These are phyloP conservation scores for Erannis defoliaria DNA, from an alignment of 2,888 invertebrate species.

Conservation along the genomic window DNA sequence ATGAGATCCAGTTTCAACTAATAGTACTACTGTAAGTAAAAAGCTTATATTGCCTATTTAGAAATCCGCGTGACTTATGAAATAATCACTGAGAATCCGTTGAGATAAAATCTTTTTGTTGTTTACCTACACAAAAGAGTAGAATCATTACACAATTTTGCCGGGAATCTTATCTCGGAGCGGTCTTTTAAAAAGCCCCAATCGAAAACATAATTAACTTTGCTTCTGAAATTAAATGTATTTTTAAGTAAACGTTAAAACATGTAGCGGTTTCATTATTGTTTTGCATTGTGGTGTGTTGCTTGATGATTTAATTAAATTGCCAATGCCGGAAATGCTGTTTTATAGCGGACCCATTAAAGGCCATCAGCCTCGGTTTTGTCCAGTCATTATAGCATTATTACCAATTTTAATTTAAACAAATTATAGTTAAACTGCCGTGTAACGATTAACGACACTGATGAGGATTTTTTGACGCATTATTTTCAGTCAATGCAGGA, in stretches of 20 bases:
- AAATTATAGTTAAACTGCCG: conserved; percentile 17
- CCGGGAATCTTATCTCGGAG: conserved; percentile 55
- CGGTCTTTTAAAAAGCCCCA: conserved; percentile 52
- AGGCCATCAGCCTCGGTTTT: conserved; percentile 16
- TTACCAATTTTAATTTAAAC: conserved; percentile 28
- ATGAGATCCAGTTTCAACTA: conserved; percentile 43
- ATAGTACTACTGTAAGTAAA: conserved; percentile 40
- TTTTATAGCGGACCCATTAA: conserved; percentile 30
- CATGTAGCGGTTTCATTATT: conserved; percentile 20
- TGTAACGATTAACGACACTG: no score
- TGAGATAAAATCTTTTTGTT: conserved; percentile 68
- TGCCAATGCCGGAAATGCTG: conserved; percentile 29
- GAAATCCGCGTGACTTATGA: conserved; percentile 54
- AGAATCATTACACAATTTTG: conserved; percentile 61
- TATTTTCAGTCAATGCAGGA: no score
- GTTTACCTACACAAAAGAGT: conserved; percentile 60
- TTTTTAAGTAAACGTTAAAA: conserved; percentile 35
- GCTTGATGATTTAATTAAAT: conserved; percentile 35
- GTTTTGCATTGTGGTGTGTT: conserved; percentile 18
- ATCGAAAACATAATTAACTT: conserved; percentile 52
- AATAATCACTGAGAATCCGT: conserved; percentile 60
- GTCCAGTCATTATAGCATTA: conserved; percentile 24
- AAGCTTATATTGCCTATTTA: conserved; percentile 61
- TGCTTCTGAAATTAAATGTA: conserved; percentile 44
- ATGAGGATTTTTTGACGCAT: no score